Conservation (phyloP, 2,888 invertebrate genomes). For the Pachymerium ferrugineum region DNA sequence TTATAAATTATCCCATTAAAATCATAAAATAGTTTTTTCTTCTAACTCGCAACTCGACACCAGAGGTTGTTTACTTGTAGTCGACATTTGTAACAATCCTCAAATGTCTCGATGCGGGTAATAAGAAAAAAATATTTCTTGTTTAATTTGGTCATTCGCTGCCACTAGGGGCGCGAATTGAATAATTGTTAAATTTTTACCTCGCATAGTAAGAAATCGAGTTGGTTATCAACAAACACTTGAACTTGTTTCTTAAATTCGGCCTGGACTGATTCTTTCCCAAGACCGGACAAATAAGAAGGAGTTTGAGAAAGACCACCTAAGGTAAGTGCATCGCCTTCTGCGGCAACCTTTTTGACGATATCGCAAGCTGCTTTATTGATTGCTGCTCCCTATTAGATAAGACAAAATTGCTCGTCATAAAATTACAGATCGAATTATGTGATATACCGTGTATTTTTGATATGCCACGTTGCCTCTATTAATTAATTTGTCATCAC, state of each 20-base stretch:
- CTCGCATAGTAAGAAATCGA: constrained; percentile 48
- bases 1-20: not conserved
- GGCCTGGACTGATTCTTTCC: constrained; percentile 43
- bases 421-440: too few species aligned
- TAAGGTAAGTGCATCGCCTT: constrained; percentile 45
- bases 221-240: constrained; percentile 45
- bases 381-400: constrained; percentile 42
- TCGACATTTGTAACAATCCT: too few species aligned
- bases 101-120: too few species aligned
- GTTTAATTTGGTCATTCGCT: too few species aligned
- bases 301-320: constrained; percentile 48
- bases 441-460: constrained; percentile 41
- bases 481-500: constrained; percentile 48
- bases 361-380: constrained; percentile 47
- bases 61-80: too few species aligned
- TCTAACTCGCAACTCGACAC: too few species aligned
- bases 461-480: constrained; percentile 44
- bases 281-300: constrained; percentile 44
- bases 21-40: too few species aligned
- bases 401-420: not conserved
- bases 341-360: constrained; percentile 45
- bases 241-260: constrained; percentile 46
- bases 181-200: constrained; percentile 39
- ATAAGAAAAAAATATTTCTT: too few species aligned
- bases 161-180: too few species aligned